Conservation (phyloP, 2,888 invertebrate genomes). For the Cryptosula pallasiana region DNA sequence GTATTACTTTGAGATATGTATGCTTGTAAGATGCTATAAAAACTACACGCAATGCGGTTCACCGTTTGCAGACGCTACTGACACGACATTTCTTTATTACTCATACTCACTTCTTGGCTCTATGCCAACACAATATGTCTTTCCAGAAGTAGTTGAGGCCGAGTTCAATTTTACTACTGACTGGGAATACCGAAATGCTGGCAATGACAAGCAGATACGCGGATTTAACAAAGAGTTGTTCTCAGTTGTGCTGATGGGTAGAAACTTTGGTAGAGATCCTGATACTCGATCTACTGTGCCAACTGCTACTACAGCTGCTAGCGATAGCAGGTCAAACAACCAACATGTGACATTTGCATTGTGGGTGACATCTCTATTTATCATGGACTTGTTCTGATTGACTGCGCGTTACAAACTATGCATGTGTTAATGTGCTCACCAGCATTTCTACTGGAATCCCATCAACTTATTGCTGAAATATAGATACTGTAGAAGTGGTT, state of each 20-base stretch:
- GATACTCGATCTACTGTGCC: no score
- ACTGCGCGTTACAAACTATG: no score
- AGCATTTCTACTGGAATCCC: no score
- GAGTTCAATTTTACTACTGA: constrained; percentile 12
- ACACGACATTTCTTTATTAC: background rate
- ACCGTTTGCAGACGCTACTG: background rate
- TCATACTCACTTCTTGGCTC: background rate
- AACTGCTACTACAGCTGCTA: no score
- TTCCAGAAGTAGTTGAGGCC: constrained; percentile 4
- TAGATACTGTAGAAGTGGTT: no score
- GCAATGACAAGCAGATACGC: background rate
- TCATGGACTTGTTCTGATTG: no score
- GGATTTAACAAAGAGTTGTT: background rate
- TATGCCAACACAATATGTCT: background rate
- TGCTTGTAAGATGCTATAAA: background rate
- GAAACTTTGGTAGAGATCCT: constrained; percentile 19
- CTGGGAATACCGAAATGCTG: background rate
- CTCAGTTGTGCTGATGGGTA: constrained; percentile 12
- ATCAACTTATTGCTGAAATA: no score
- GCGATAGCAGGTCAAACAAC: no score
- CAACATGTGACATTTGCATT: no score
- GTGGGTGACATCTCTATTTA: no score
- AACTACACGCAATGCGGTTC: background rate
- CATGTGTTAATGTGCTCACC: no score
- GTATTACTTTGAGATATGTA: constrained; percentile 21